A percentile compares a stretch with the other conserved stretches of the same genome.
Evolutionary conservation across 2,797 vertebrate genomes (phyloP).

Genomic region (Peromyscus attwateri): DNA sequence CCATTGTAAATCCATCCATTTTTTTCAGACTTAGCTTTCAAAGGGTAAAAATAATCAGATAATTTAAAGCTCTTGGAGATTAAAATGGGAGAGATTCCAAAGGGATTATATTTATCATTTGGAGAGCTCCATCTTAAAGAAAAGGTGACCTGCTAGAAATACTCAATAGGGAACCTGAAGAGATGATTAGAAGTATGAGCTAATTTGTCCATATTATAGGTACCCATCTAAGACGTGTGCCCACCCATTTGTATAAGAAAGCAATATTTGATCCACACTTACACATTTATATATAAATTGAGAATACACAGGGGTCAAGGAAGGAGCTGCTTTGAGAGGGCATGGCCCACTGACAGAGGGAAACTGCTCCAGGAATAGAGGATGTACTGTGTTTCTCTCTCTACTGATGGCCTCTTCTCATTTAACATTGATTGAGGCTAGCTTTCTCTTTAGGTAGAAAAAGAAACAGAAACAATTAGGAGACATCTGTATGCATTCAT

Average conservation of each 20-base stretch:
- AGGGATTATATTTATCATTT: slow-evolving; percentile 45
- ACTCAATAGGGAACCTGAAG: not conserved
- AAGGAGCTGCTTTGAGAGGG: not conserved
- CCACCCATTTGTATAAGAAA: slow-evolving; percentile 4
- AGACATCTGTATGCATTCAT: not conserved
- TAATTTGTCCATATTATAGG: not conserved
- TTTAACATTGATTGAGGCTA: not conserved
- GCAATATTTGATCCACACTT: not conserved
- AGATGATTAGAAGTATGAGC: not conserved
- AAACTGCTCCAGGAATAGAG: not conserved
- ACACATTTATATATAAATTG: not conserved
- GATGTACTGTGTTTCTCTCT: not conserved
- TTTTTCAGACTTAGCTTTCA: slow-evolving; percentile 76
- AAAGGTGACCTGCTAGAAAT: not conserved
- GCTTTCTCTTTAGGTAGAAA: not conserved
- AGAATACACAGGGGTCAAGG: not conserved
- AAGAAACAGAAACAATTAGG: not conserved
- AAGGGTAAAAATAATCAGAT: slow-evolving; percentile 55
- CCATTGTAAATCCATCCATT: slow-evolving; percentile 77
- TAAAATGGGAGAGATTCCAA: slow-evolving; percentile 20
- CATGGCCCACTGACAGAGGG: not conserved
- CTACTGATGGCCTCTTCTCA: not conserved
- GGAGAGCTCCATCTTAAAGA: not conserved
- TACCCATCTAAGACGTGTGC: not conserved
- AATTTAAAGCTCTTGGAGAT: slow-evolving; percentile 77